phyloP scores from a whole-genome alignment of 1,140 invertebrate species.

The Heterodera schachtii region DNA sequence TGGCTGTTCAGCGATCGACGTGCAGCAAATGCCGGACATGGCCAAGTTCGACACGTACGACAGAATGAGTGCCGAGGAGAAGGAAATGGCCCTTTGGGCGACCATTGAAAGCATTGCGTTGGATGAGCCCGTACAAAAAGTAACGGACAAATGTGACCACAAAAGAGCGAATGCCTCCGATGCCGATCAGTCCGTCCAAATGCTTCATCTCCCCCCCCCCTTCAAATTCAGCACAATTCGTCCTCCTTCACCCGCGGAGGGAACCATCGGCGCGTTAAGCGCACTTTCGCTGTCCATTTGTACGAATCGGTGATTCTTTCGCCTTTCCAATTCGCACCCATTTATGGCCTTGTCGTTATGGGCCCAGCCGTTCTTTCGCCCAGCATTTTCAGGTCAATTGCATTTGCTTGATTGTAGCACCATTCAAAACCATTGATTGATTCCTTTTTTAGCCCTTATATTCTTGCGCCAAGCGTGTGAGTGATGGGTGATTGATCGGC shows the following conservation, averaged over 20 bases:
- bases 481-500: no score
- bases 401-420: background rate
- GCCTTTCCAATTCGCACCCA: conserved; percentile 26
- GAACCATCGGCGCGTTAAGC: conserved; percentile 1
- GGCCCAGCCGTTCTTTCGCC: conserved; percentile 36
- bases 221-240: no score
- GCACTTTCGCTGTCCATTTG: conserved; percentile 16
- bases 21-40: conserved; percentile 5
- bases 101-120: conserved; percentile 16
- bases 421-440: no score
- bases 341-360: conserved; percentile 12
- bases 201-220: no score
- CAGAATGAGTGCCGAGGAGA: conserved; percentile 15
- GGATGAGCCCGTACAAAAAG: background rate
- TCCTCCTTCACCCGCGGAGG: background rate
- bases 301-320: conserved; percentile 21
- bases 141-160: no score
- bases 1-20: background rate
- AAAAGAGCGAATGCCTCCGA: no score
- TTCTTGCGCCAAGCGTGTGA: conserved; percentile 26
- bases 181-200: no score
- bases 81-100: conserved; percentile 22
- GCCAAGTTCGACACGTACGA: conserved; percentile 15
- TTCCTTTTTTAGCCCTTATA: conserved; percentile 9
- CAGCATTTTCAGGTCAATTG: conserved; percentile 30